Conservation (phyloP, 2,797 vertebrate species). For the Myotis pilosus region DNA sequence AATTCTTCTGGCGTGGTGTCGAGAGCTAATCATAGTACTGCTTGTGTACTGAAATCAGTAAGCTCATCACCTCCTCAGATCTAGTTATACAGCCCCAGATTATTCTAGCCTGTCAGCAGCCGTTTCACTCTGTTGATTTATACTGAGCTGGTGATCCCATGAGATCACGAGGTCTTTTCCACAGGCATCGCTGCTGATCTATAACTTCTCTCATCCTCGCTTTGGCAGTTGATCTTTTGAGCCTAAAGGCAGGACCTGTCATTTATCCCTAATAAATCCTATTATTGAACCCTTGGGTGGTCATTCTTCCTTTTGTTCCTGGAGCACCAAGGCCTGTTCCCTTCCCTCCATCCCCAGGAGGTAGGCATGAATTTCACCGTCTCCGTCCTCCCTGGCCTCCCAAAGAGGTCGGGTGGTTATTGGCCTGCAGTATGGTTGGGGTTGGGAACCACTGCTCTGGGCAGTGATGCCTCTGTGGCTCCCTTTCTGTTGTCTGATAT, state of each 20-base stretch:
- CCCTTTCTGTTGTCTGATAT: not conserved
- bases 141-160: not conserved
- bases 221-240: constrained; percentile 45
- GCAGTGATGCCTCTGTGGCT: not conserved
- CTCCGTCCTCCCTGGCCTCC: not conserved
- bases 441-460: not conserved
- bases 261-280: constrained; percentile 32
- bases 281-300: not conserved
- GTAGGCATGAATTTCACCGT: not conserved
- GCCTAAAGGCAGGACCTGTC: constrained; percentile 21
- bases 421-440: not conserved
- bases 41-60: not conserved
- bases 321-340: not conserved
- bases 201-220: constrained; percentile 19
- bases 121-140: not conserved
- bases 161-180: not conserved
- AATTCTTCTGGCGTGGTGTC: not conserved
- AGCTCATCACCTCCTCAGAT: not conserved
- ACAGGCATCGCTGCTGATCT: not conserved
- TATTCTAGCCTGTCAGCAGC: not conserved
- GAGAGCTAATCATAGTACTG: not conserved
- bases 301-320: not conserved
- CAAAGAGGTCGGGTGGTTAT: not conserved
- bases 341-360: not conserved
- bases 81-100: not conserved